Conservation (phyloP, 2,888 invertebrate species). For the Yponomeuta plumbellus region DNA sequence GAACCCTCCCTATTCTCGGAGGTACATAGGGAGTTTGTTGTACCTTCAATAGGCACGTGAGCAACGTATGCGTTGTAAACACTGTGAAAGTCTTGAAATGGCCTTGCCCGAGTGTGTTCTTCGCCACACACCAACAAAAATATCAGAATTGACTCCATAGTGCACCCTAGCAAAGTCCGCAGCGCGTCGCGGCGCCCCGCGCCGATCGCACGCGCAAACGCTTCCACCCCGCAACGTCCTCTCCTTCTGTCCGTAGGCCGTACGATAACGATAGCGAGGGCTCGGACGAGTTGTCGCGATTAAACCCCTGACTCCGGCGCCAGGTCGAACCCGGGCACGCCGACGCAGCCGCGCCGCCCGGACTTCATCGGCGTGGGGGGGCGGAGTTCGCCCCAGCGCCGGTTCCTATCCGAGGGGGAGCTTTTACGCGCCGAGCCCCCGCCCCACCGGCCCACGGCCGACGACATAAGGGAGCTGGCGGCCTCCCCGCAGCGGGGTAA, state of each 20-base stretch:
- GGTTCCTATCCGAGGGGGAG: conserved; percentile 90
- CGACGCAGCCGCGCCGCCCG: conserved; percentile 91
- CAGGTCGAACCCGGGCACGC: conserved; percentile 95
- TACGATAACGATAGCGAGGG: conserved; percentile 74
- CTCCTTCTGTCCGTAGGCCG: conserved; percentile 75
- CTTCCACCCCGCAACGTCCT: conserved; percentile 73
- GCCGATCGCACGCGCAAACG: conserved; percentile 61
- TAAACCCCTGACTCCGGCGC: conserved; percentile 73
- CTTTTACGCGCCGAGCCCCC: conserved; percentile 82
- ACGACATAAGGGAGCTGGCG: conserved; percentile 91
- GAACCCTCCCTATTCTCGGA: no score
- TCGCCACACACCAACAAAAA: background rate
- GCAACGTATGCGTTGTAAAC: no score
- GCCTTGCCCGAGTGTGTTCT: background rate
- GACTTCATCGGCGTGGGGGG: conserved; percentile 87
- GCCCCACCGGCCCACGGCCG: conserved; percentile 83
- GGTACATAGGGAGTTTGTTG: no score
- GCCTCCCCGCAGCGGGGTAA: conserved; percentile 87
- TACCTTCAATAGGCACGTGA: no score
- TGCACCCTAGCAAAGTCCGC: conserved; percentile 1
- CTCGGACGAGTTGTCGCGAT: conserved; percentile 75
- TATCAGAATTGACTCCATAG: background rate
- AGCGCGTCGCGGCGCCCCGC: conserved; percentile 34
- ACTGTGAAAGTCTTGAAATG: background rate
- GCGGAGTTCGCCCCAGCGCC: conserved; percentile 82